Conservation (phyloP, 2,888 invertebrate genomes). For the Tillus elongatus region DNA sequence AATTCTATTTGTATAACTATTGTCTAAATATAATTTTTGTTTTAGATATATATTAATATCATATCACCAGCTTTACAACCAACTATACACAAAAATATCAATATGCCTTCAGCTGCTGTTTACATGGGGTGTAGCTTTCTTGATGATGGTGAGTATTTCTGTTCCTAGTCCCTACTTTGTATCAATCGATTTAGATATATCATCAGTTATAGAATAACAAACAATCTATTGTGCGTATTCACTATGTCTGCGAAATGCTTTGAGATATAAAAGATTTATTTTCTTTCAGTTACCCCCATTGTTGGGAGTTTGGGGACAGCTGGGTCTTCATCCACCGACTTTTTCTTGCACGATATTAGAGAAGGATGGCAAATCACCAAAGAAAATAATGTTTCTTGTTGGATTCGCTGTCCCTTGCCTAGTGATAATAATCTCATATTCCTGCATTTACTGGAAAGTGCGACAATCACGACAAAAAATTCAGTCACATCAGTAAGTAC, state of each 20-base stretch:
- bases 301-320: slow-evolving; percentile 73
- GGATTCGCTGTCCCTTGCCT: slow-evolving; percentile 78
- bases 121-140: slow-evolving; percentile 71
- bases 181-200: too few relatives aligned
- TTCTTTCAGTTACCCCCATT: slow-evolving; percentile 63
- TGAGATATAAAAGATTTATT: too few relatives aligned
- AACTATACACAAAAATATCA: slow-evolving; percentile 63
- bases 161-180: too few relatives aligned
- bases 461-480: slow-evolving; percentile 63
- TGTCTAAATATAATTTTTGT: slow-evolving; percentile 23
- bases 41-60: slow-evolving; percentile 77
- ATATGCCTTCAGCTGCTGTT: slow-evolving; percentile 69
- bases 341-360: slow-evolving; percentile 84
- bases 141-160: slow-evolving; percentile 55
- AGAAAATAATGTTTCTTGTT: slow-evolving; percentile 73
- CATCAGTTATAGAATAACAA: too few relatives aligned
- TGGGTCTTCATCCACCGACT: slow-evolving; percentile 69
- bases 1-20: not conserved
- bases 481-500: slow-evolving; percentile 59
- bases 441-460: slow-evolving; percentile 77
- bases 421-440: slow-evolving; percentile 76
- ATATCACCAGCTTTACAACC: slow-evolving; percentile 68
- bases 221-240: too few relatives aligned
- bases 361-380: slow-evolving; percentile 69
- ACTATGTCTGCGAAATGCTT: too few relatives aligned